These are phyloP conservation scores for Entomobrya multifasciata DNA, from an alignment of 2,888 invertebrate genomes.

Conservation along the genomic window DNA sequence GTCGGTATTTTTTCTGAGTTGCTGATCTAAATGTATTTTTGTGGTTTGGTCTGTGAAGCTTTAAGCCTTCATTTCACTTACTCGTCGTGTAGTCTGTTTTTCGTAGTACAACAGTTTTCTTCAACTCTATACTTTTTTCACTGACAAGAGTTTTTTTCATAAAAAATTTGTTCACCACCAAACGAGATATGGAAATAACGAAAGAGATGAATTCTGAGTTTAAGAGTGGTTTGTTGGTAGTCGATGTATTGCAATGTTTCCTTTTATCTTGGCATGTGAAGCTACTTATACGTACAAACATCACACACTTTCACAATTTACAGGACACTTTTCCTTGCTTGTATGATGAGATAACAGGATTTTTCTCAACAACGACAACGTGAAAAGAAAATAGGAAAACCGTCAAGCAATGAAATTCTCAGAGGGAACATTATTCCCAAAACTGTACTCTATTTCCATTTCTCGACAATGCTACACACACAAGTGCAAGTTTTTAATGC, in stretches of 20 bases:
- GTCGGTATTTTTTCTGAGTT: background rate
- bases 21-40: conserved; percentile 7
- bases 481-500: too few species aligned
- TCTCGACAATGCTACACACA: background rate
- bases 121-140: conserved; percentile 28
- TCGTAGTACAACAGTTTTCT: too few species aligned
- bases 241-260: conserved; percentile 5
- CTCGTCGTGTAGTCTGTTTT: background rate
- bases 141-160: background rate
- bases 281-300: background rate
- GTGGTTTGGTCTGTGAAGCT: conserved; percentile 24
- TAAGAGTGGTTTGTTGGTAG: background rate
- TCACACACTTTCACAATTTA: conserved; percentile 23
- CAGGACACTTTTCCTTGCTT: background rate
- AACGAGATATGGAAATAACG: conserved; percentile 23
- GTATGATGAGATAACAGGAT: background rate
- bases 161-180: conserved; percentile 26
- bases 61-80: conserved; percentile 44
- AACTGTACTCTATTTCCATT: conserved; percentile 46
- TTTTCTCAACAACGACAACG: too few species aligned
- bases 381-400: conserved; percentile 26
- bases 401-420: conserved; percentile 55
- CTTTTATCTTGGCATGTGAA: background rate
- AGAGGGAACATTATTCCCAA: conserved; percentile 58
- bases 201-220: background rate